Evolutionary conservation across 2,113 vertebrate genomes (phyloP), one percentile per base, ranked within the genome.

Genomic region (Sprattus sprattus): DNA sequence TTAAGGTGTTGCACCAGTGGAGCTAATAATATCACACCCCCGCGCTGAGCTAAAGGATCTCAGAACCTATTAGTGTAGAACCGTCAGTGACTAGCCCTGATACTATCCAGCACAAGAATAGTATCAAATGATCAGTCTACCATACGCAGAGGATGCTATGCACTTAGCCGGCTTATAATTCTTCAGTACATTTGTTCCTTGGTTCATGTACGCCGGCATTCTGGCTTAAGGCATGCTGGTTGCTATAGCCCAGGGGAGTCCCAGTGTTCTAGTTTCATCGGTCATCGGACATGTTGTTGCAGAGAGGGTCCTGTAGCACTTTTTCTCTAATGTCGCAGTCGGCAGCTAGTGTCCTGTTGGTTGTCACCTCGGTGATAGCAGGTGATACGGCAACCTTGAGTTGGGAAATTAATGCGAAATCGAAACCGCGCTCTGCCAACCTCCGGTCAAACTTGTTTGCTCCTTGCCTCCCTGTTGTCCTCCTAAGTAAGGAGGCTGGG

Each of bases 401-500:
- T 2, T 2, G 13, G 67, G 67, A 6, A 8, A 32, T 52, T 25
- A 45, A 20, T 39, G 20, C 16, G 9, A 39, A 39, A 39, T 39
- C 39, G 39, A 1, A 39, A 39, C 39, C 39, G 39, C 2, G 39
- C 13, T 49, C 49, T 86, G 88, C 49, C 52, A 46, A 87, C 80
- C 86, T 45, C 2, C 47, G 44, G 90, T 89, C 87, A 67, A 82
- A 47, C 81, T 39, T 81, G 32, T 83, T 45, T 83, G 22, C 49
- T 75, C 2, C 50, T 82, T 71, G 60, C 81, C 83, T 50, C 87
- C 13, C 83, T 88, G 84, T 88, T 86, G 85, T 50, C 18, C 67
- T 86, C 60, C 88, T 84, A 32, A 81, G 13, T 78, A 46, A 91
- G 91, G 92, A 89, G 89, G 91, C 89, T 87, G 67, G 85, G 88